A percentile compares a stretch with the other conserved stretches of the same genome.
Conservation (phyloP, 2,797 vertebrate genomes). For the Zenarchopterus dispar region DNA sequence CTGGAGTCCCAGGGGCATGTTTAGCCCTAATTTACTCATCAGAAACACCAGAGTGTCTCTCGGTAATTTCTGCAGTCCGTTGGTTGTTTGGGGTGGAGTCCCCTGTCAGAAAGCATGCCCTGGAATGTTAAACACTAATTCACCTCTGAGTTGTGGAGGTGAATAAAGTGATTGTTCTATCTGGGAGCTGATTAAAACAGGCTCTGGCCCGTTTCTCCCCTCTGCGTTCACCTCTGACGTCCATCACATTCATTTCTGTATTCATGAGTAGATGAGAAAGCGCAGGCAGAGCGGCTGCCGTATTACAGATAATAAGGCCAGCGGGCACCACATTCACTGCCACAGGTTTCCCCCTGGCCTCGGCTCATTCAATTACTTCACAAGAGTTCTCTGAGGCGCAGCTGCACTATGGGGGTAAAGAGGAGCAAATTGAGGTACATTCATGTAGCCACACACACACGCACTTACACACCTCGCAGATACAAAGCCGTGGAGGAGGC, state of each 20-base stretch:
- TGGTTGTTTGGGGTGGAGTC: constrained; percentile 73
- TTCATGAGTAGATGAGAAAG: constrained; percentile 81
- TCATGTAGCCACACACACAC: constrained; percentile 61
- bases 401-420: constrained; percentile 79
- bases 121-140: constrained; percentile 85
- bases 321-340: constrained; percentile 73
- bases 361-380: constrained; percentile 81
- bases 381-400: constrained; percentile 81
- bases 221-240: constrained; percentile 77
- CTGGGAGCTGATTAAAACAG: constrained; percentile 80
- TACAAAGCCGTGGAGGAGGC: constrained; percentile 61
- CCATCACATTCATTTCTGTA: constrained; percentile 80
- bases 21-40: constrained; percentile 80
- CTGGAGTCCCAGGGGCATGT: constrained; percentile 70
- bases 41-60: constrained; percentile 77
- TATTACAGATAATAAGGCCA: constrained; percentile 83
- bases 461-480: constrained; percentile 45
- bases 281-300: constrained; percentile 70
- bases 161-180: constrained; percentile 83
- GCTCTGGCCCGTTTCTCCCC: constrained; percentile 67
- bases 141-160: constrained; percentile 77
- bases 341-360: constrained; percentile 73
- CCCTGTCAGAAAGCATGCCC: constrained; percentile 78
- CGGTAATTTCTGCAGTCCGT: constrained; percentile 70
- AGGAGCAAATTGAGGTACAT: constrained; percentile 79